Evolutionary conservation across 1,140 invertebrate genomes (phyloP).

Genomic region (Drosophila parvula): DNA sequence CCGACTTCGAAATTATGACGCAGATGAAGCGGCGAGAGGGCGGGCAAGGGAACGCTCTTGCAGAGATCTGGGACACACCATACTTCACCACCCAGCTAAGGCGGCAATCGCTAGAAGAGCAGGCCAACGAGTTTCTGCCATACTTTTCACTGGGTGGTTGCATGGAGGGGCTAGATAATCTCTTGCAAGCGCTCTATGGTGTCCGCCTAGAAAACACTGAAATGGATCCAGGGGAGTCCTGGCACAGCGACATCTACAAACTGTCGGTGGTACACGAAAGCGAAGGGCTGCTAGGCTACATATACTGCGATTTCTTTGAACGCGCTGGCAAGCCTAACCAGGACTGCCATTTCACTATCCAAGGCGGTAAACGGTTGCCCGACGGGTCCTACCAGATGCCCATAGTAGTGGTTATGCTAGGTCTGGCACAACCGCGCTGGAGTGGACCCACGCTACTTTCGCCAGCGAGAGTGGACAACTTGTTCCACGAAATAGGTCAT

Average conservation of each 20-base stretch:
- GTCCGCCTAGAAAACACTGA: conserved; percentile 90
- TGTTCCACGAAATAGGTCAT: conserved; percentile 99
- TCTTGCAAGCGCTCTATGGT: conserved; percentile 92
- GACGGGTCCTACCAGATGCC: conserved; percentile 96
- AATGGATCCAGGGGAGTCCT: conserved; percentile 90
- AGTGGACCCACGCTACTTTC: conserved; percentile 92
- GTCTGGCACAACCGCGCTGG: conserved; percentile 90
- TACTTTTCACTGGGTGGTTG: conserved; percentile 97
- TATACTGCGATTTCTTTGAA: conserved; percentile 99
- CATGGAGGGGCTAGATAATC: conserved; percentile 96
- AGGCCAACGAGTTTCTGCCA: conserved; percentile 89
- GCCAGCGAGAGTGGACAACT: conserved; percentile 95
- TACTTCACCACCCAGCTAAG: conserved; percentile 91
- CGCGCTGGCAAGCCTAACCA: conserved; percentile 95
- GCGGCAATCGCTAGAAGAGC: conserved; percentile 88
- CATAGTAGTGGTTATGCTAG: conserved; percentile 97
- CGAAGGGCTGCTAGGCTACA: conserved; percentile 94
- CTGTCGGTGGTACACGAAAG: conserved; percentile 91
- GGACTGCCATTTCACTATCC: conserved; percentile 99
- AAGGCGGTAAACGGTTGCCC: conserved; percentile 92
- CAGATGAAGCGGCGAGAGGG: conserved; percentile 87
- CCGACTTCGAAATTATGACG: conserved; percentile 90
- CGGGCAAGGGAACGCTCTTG: conserved; percentile 65
- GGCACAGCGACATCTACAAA: conserved; percentile 95
- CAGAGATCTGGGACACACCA: conserved; percentile 93